Conservation (phyloP, 2,888 invertebrate species). For the Conchocele bisecta region DNA sequence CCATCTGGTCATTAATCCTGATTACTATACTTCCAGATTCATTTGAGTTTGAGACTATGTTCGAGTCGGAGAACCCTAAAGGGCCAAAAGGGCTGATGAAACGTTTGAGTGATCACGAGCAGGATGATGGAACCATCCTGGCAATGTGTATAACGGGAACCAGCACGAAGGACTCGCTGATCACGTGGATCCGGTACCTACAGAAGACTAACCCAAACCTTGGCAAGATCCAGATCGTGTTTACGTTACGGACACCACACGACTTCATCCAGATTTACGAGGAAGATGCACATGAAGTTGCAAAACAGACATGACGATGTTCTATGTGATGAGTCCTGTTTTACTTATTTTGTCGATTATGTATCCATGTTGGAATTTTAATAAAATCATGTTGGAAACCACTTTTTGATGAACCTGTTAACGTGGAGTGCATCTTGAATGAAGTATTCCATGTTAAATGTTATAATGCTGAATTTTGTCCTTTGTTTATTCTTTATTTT, state of each 20-base stretch:
- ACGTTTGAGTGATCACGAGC: constrained; percentile 96
- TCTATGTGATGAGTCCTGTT: background rate
- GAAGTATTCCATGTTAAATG: no score
- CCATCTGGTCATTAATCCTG: no score
- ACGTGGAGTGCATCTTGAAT: constrained; percentile 2
- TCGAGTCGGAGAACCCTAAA: constrained; percentile 68
- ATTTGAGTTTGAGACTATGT: constrained; percentile 66
- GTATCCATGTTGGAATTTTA: background rate
- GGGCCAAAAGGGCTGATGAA: no score
- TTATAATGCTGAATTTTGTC: no score
- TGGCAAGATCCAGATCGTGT: constrained; percentile 91
- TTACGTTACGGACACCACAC: constrained; percentile 85
- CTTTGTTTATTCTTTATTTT: no score
- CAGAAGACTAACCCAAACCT: constrained; percentile 90
- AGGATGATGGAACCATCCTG: constrained; percentile 94
- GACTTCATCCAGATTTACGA: constrained; percentile 9
- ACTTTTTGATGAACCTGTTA: background rate
- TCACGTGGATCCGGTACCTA: constrained; percentile 88
- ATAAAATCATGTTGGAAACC: background rate
- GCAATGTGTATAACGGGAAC: constrained; percentile 95
- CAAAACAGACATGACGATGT: background rate
- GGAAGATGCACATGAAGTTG: background rate
- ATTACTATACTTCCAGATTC: constrained; percentile 71
- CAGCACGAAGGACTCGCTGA: constrained; percentile 91
- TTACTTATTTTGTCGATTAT: no score